phyloP scores from a whole-genome alignment of 2,888 invertebrate species.

The Seira ritae region DNA sequence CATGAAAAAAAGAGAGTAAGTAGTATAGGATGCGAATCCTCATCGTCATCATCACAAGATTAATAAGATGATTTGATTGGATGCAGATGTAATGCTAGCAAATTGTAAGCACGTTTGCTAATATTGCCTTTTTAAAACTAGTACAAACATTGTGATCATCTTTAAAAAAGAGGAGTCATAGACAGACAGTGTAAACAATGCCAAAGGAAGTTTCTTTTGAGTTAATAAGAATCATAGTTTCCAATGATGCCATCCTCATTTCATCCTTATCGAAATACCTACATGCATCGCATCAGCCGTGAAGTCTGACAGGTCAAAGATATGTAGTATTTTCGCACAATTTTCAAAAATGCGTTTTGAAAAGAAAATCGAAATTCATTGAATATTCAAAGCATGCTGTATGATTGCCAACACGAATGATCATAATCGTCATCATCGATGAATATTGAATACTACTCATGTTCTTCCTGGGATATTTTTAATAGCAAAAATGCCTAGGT shows the following conservation, averaged over 20 bases:
- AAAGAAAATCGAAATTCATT: constrained; percentile 17
- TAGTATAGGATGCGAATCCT: neutral
- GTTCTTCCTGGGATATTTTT: too few species aligned
- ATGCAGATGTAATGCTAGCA: neutral
- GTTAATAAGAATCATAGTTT: neutral
- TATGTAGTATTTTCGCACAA: neutral
- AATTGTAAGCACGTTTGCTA: constrained; percentile 24
- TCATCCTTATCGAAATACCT: constrained; percentile 6
- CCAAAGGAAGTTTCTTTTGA: neutral
- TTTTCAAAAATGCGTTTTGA: neutral
- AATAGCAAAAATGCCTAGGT: too few species aligned
- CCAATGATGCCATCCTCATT: neutral
- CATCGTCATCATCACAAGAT: constrained; percentile 11
- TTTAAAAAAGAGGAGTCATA: neutral
- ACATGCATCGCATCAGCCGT: too few species aligned
- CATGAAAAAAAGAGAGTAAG: constrained; percentile 7
- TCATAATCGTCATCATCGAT: neutral
- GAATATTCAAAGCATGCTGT: constrained; percentile 39
- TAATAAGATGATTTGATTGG: too few species aligned
- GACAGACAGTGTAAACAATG: neutral
- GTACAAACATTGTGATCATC: neutral
- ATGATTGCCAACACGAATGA: constrained; percentile 34
- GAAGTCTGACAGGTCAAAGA: neutral
- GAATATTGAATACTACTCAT: too few species aligned
- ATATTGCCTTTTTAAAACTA: constrained; percentile 27